Conservation (phyloP, 1,140 invertebrate genomes). For the Cheumatopsyche charites region DNA sequence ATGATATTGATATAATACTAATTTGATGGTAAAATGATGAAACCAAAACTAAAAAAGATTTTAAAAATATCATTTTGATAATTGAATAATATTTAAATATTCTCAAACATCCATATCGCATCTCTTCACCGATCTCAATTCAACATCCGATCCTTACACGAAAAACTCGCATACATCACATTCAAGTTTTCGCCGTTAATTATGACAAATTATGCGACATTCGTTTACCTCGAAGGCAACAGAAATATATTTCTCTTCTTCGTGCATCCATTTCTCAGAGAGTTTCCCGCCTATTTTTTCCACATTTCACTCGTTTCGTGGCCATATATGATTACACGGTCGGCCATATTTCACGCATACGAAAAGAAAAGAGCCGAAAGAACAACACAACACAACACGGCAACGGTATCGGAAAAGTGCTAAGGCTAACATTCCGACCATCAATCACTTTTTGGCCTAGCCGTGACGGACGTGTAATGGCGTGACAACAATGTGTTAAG, state of each 20-base stretch:
- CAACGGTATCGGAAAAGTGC: constrained; percentile 30
- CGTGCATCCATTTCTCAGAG: no score
- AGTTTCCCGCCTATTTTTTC: neutral
- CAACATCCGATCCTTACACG: no score
- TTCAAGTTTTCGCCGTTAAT: constrained; percentile 28
- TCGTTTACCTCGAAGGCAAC: neutral
- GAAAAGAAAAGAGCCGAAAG: constrained; percentile 3
- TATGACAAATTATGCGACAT: constrained; percentile 45
- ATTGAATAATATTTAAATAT: no score
- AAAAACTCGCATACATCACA: no score
- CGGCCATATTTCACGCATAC: constrained; percentile 37
- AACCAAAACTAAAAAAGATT: no score
- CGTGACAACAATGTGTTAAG: constrained; percentile 42
- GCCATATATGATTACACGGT: constrained; percentile 45
- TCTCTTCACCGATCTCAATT: no score
- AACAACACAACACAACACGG: neutral
- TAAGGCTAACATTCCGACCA: no score
- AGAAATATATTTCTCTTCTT: neutral
- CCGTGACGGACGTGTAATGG: constrained; percentile 47
- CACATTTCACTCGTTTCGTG: constrained; percentile 12
- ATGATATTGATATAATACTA: no score
- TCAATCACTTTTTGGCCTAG: constrained; percentile 46
- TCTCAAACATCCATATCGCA: no score
- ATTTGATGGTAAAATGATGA: no score
- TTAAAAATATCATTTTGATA: no score